Percentiles rank a stretch among this genome's conserved stretches.
Conservation (phyloP, 2,888 invertebrate species). For the Xylophagus ater region DNA sequence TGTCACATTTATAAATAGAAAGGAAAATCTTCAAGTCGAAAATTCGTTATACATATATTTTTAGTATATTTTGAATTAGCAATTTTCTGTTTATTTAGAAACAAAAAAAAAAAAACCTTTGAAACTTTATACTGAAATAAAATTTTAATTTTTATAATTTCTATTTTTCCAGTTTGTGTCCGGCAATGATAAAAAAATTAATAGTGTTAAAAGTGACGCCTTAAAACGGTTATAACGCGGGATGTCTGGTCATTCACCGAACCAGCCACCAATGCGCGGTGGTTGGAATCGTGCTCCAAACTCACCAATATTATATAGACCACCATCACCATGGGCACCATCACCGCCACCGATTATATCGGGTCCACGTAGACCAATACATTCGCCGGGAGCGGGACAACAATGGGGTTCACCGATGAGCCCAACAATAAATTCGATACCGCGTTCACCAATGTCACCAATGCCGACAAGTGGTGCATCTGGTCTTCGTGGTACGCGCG, state of each 20-base stretch:
- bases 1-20: not conserved
- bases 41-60: not conserved
- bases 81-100: not conserved
- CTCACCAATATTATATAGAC: constrained; percentile 54
- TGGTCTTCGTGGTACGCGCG: constrained; percentile 40
- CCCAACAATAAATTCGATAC: constrained; percentile 25
- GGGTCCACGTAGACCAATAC: constrained; percentile 39
- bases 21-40: not conserved
- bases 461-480: constrained; percentile 40
- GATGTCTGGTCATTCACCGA: constrained; percentile 37
- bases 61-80: not conserved
- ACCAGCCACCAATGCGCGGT: constrained; percentile 26
- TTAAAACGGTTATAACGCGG: not conserved
- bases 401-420: not conserved
- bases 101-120: no score
- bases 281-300: constrained; percentile 42
- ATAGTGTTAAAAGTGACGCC: not conserved
- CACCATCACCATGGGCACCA: constrained; percentile 63
- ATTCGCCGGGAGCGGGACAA: constrained; percentile 8
- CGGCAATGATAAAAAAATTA: constrained; percentile 9
- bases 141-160: not conserved
- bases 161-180: constrained; percentile 9
- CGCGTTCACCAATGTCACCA: constrained; percentile 40
- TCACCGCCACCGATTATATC: constrained; percentile 63
- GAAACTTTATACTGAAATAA: no score